Conservation (phyloP, 2,888 invertebrate genomes). For the Parnassius mnemosyne region DNA sequence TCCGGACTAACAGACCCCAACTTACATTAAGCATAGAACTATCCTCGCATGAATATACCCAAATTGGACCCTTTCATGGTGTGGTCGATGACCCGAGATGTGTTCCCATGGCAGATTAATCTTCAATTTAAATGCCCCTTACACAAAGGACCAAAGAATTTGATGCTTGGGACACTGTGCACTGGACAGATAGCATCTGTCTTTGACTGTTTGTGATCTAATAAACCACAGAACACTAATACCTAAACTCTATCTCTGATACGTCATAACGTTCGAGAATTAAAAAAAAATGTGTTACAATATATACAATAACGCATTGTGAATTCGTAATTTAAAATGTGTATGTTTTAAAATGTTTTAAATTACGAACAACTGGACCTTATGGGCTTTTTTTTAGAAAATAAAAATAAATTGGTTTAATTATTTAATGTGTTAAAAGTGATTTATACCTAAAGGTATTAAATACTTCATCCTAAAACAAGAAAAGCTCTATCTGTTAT, state of each 20-base stretch:
- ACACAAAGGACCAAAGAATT: constrained; percentile 35
- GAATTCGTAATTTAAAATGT: not conserved
- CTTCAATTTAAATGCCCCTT: constrained; percentile 52
- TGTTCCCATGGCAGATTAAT: constrained; percentile 53
- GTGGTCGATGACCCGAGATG: constrained; percentile 48
- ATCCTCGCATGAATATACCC: constrained; percentile 46
- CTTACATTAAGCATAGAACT: constrained; percentile 31
- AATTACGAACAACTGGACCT: not conserved
- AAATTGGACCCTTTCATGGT: constrained; percentile 52
- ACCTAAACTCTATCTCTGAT: not conserved
- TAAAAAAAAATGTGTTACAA: not conserved
- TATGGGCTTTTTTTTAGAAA: not conserved
- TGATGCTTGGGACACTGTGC: constrained; percentile 18
- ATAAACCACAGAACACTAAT: no score
- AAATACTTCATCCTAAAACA: no score
- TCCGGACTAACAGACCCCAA: constrained; percentile 13
- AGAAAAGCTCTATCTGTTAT: no score
- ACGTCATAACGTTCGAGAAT: not conserved
- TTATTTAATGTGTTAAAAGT: no score
- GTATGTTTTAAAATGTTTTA: not conserved
- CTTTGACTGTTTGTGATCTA: constrained; percentile 24
- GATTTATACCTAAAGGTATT: no score
- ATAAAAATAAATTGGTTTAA: not conserved
- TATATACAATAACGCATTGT: not conserved
- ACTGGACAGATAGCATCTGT: constrained; percentile 30